Evolutionary conservation across 1,140 invertebrate genomes (phyloP).

Genomic region (Elymnias hypermnestra): DNA sequence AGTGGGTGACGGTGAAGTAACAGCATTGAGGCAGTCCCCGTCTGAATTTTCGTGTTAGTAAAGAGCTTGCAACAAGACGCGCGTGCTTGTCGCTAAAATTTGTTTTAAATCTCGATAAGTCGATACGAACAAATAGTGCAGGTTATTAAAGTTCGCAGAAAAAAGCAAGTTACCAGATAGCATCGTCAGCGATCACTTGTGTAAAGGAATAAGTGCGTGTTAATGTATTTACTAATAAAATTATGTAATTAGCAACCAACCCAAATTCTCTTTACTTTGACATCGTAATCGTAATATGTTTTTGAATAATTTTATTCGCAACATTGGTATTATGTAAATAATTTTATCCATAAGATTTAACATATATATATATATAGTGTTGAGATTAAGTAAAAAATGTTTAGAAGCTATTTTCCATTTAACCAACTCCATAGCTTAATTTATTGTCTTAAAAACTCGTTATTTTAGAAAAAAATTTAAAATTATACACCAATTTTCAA

Average conservation of each 20-base stretch:
- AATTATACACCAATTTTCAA: too few relatives aligned
- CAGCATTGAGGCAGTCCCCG: slow-evolving; percentile 8
- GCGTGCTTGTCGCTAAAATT: slow-evolving; percentile 9
- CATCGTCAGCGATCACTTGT: slow-evolving; percentile 2
- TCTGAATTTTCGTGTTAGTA: slow-evolving; percentile 6
- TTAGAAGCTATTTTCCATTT: too few relatives aligned
- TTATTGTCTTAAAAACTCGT: too few relatives aligned
- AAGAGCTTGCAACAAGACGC: slow-evolving; percentile 8
- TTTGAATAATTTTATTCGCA: too few relatives aligned
- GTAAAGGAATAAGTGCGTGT: slow-evolving; percentile 16
- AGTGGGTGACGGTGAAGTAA: slow-evolving; percentile 35
- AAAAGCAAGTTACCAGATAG: background rate
- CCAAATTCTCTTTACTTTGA: slow-evolving; percentile 17
- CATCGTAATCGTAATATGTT: background rate
- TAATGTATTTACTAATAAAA: slow-evolving; percentile 23
- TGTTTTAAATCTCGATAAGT: slow-evolving; percentile 2
- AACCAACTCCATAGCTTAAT: too few relatives aligned
- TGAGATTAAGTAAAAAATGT: too few relatives aligned
- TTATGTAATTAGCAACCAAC: slow-evolving; percentile 32
- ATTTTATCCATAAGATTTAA: too few relatives aligned
- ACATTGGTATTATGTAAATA: too few relatives aligned
- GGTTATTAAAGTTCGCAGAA: background rate
- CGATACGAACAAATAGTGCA: background rate
- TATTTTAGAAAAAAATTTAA: too few relatives aligned
- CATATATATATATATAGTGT: too few relatives aligned